These are phyloP conservation scores for Luperina nickerlii DNA, from an alignment of 2,888 invertebrate species.

Conservation along the genomic window DNA sequence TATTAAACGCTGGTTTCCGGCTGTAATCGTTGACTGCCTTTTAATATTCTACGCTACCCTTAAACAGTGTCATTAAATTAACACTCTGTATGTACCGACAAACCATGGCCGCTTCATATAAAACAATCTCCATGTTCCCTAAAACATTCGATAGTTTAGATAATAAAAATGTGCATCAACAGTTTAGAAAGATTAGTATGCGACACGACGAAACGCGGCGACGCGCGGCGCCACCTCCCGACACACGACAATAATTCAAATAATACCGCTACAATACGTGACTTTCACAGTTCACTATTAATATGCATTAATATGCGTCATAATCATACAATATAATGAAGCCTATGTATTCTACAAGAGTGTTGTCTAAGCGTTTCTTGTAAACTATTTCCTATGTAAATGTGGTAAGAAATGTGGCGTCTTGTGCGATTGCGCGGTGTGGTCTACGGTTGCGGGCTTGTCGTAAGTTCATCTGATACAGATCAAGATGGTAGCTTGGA, in stretches of 20 bases:
- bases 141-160: constrained; percentile 23
- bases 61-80: neutral
- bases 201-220: constrained; percentile 31
- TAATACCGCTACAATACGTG: constrained; percentile 63
- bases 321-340: constrained; percentile 48
- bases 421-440: constrained; percentile 39
- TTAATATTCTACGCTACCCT: constrained; percentile 7
- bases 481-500: constrained; percentile 3
- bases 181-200: constrained; percentile 54
- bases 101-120: neutral
- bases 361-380: constrained; percentile 39
- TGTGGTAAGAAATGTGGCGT: constrained; percentile 44
- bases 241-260: constrained; percentile 58
- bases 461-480: constrained; percentile 20
- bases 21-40: neutral
- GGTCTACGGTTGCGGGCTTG: constrained; percentile 27
- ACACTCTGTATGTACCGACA: constrained; percentile 4
- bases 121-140: neutral
- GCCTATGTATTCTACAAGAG: constrained; percentile 43
- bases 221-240: constrained; percentile 57
- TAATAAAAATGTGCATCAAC: constrained; percentile 30
- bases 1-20: neutral
- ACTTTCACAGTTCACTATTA: constrained; percentile 37
- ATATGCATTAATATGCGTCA: constrained; percentile 43
- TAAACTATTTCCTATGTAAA: constrained; percentile 43